These are phyloP conservation scores for Mythimna lalbum DNA, from an alignment of 2,888 invertebrate species.

Conservation along the genomic window DNA sequence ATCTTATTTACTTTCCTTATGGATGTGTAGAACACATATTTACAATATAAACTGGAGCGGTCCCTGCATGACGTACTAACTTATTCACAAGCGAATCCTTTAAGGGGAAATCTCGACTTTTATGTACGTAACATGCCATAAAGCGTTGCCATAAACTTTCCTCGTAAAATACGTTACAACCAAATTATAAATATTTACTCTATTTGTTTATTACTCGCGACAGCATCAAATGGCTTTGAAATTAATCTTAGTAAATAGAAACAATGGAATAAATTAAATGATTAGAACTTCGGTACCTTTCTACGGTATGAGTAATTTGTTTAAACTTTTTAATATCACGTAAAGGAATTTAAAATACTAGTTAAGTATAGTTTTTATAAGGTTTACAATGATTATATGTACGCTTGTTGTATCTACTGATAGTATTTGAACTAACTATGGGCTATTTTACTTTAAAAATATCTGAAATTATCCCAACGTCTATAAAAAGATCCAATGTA, in stretches of 20 bases:
- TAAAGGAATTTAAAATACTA: no score
- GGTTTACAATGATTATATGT: neutral
- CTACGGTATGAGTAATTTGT: neutral
- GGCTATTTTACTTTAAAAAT: neutral
- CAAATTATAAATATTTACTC: slow-evolving; percentile 86
- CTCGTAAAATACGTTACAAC: slow-evolving; percentile 84
- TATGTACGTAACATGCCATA: slow-evolving; percentile 87
- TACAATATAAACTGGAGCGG: slow-evolving; percentile 54
- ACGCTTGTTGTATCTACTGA: neutral
- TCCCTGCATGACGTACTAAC: slow-evolving; percentile 76
- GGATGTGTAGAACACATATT: slow-evolving; percentile 46
- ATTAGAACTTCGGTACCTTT: neutral
- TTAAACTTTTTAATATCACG: neutral
- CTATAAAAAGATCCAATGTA: slow-evolving; percentile 4
- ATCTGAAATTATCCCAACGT: neutral
- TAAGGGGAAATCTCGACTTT: slow-evolving; percentile 87
- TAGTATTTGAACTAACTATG: neutral
- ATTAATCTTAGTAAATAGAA: slow-evolving; percentile 10
- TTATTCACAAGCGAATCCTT: slow-evolving; percentile 85
- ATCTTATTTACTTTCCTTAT: slow-evolving; percentile 43
- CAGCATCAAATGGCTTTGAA: slow-evolving; percentile 32
- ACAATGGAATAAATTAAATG: slow-evolving; percentile 9
- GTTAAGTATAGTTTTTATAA: neutral
- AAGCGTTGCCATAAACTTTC: slow-evolving; percentile 81
- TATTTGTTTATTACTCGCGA: slow-evolving; percentile 53